Evolutionary conservation across 2,113 vertebrate species (phyloP), one percentile per base, ranked within the genome.

Genomic region (Chionomys nivalis): DNA sequence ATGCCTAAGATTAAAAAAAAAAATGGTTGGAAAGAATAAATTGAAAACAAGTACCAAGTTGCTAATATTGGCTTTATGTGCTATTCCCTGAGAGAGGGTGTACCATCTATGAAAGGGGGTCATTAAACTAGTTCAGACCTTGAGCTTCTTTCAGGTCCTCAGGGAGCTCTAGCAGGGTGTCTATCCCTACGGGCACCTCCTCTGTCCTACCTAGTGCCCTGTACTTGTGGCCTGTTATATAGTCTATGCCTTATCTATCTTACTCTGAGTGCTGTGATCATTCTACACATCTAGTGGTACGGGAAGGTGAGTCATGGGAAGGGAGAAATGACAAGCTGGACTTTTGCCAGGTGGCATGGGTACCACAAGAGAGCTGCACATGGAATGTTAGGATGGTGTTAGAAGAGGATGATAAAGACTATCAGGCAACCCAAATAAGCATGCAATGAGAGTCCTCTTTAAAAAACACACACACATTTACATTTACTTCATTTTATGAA

Each of bases 51-150:
- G 85, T 47, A 79, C 14, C 39, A 77, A 49, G 61, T 75, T 89
- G 47, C 68, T 86, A 93, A 78, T 68, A 63, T 47, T 52, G 47
- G 93, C 31, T 95, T 95, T 94, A 52, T 93, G 94, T 95, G 90
- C 86, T 86, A 83, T 70, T 97, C 89, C 95, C 96, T 94, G n/a
- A 42, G 97, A 91, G 96, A 95, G 66, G 1, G 23, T 52, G 92
- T 12, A 58, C 91, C 73, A 79, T 24, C 92, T 95, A 23, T 12
- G 55, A 96, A 97, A 97, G 58, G 73, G 58, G 96, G 96, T 96
- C 93, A 98, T 52, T 77, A 87, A 97, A 95, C 95, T 95, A 97
- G 97, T 95, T 95, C 96, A 97, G 47, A 61, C 39, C 33, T n/a
- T 21, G 78, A 83, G n/a, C 65, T 72, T 13, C 58, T 65, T 36